Evolutionary conservation across 2,113 vertebrate genomes (phyloP).

Genomic region (Microtus pennsylvanicus): DNA sequence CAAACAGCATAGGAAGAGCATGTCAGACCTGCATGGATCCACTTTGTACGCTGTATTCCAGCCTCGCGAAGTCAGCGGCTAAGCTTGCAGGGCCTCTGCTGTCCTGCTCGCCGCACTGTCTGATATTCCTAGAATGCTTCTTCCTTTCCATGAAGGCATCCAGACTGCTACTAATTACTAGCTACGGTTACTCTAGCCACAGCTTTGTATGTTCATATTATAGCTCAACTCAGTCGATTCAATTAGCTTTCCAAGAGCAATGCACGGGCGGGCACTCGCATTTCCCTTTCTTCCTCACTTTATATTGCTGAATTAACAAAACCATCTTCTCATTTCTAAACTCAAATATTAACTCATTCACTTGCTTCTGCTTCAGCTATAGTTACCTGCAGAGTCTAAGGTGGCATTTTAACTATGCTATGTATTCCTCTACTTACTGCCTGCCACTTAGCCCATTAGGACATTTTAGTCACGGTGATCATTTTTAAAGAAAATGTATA

Average conservation of each 20-base stretch:
- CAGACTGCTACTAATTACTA: background rate
- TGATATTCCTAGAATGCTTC: background rate
- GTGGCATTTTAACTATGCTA: background rate
- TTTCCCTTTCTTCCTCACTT: background rate
- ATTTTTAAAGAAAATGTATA: background rate
- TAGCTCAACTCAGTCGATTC: background rate
- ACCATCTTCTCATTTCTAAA: background rate
- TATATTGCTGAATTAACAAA: background rate
- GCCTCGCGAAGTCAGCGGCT: background rate
- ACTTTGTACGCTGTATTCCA: accelerated
- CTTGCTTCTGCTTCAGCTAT: background rate
- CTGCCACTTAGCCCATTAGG: background rate
- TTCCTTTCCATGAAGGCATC: background rate
- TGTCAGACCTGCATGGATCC: background rate
- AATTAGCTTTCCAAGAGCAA: background rate
- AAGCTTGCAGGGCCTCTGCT: background rate
- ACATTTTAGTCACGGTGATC: background rate
- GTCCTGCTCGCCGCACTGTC: accelerated
- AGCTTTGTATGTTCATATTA: background rate
- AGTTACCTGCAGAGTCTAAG: background rate
- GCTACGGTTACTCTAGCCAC: background rate
- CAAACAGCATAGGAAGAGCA: background rate
- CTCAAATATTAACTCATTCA: background rate
- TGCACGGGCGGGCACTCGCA: accelerated
- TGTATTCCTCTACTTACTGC: background rate